Percentiles rank a stretch among this genome's conserved stretches.
Conservation (phyloP, 2,888 invertebrate genomes). For the Platyscelio sp. region DNA sequence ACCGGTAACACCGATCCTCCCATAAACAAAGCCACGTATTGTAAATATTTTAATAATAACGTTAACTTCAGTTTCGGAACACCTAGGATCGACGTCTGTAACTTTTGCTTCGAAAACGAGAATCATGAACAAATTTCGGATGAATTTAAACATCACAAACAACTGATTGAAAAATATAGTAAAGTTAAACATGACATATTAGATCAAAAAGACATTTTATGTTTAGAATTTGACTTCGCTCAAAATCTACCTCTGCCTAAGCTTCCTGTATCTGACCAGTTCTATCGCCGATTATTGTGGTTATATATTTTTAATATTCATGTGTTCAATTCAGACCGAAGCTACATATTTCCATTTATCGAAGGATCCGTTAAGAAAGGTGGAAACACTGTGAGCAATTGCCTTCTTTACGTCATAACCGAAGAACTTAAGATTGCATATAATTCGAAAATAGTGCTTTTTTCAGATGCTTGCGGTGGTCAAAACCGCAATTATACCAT, state of each 20-base stretch:
- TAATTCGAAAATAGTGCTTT: too few species aligned
- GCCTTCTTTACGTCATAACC: too few species aligned
- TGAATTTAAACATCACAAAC: slow-evolving; percentile 8
- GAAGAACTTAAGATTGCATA: too few species aligned
- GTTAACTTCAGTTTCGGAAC: slow-evolving; percentile 21
- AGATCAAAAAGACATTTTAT: slow-evolving; percentile 14
- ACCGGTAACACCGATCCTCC: slow-evolving; percentile 15
- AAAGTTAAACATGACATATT: slow-evolving; percentile 23
- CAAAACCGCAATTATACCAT: too few species aligned
- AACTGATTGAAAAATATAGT: background rate
- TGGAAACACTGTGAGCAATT: too few species aligned
- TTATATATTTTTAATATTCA: slow-evolving; percentile 56
- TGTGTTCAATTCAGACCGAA: slow-evolving; percentile 32
- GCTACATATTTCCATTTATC: slow-evolving; percentile 33
- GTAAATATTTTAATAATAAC: slow-evolving; percentile 49
- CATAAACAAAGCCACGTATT: slow-evolving; percentile 30
- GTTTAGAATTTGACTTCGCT: slow-evolving; percentile 44
- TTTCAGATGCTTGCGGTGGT: too few species aligned
- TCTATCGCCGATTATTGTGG: slow-evolving; percentile 48
- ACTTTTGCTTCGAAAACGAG: slow-evolving; percentile 23
- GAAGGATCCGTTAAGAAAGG: too few species aligned
- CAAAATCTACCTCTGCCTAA: slow-evolving; percentile 48
- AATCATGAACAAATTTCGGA: background rate
- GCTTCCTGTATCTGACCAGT: slow-evolving; percentile 17
- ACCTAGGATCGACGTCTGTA: slow-evolving; percentile 36